Base-by-base conservation (phyloP, 1,140 invertebrate species). In the Cotesia vestalis region DNA sequence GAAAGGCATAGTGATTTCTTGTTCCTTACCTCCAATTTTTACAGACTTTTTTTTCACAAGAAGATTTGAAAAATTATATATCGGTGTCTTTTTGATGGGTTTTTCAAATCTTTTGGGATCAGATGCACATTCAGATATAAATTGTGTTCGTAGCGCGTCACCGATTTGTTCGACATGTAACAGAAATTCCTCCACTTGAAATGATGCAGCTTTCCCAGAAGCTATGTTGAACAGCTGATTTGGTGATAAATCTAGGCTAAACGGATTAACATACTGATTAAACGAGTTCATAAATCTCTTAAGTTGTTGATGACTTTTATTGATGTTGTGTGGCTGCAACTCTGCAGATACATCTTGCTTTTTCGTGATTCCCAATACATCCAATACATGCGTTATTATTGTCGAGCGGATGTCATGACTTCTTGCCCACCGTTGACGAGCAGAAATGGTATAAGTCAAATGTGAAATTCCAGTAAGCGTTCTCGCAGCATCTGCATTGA, bases 171-270 rank as follows among this genome's bases (percentile, higher is more conserved):
- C 71, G 59, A 79, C 55, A 66, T 78, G 73, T 35, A 79, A 66
- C 9, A 79, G 66, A 72, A 78, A 80, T 36, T 76, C 68, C 72
- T 72, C 69, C 51, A 79, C 75, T 35, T 61, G 64, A 55, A 69
- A 38, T 60, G 74, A 68, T 12, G 77, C 76, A 46, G 74, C 76
- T 78, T 80, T 73, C 51, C 72, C 77, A 69, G 72, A 75, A 40
- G 74, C 68, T 70, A 78, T 78, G 66, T 80, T 78, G 17, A 74
- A 77, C 3, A 77, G 38, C 55, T 70, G 66, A 79, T 73, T 12
- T 72, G n/a, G n/a, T 55, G 63, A 46, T 69, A 75, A 59, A 35
- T 46, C 46, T 53, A 59, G 67, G 57, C 60, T 57, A 20, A 78
- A 76, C 38, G 77, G 75, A 67, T 76, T 76, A n/a, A 78, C 14